phyloP scores from a whole-genome alignment of 2,888 invertebrate genomes.

The Himalopsyche anomala region DNA sequence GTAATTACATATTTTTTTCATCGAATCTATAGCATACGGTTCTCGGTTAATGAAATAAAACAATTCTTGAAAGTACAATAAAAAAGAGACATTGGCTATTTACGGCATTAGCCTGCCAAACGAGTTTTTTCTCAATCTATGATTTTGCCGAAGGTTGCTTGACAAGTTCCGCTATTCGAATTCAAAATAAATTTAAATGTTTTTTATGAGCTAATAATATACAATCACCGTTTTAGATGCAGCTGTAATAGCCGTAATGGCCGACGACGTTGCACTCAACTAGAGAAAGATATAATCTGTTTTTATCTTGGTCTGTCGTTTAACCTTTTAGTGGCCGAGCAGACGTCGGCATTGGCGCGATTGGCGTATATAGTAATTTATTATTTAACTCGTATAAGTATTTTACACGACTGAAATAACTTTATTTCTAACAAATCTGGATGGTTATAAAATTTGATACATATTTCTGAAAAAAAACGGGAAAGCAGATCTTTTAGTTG shows the following conservation, averaged over 20 bases:
- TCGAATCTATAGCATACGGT: background rate
- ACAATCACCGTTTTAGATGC: constrained; percentile 45
- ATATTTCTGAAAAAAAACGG: no score
- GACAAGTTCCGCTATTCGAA: constrained; percentile 47
- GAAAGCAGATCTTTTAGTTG: no score
- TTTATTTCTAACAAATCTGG: no score
- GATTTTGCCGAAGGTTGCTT: constrained; percentile 44
- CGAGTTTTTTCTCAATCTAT: constrained; percentile 33
- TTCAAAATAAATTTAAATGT: constrained; percentile 37
- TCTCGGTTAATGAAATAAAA: constrained; percentile 3
- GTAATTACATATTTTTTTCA: constrained; percentile 8
- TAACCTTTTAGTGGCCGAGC: constrained; percentile 3
- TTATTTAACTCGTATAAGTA: no score
- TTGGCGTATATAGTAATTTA: background rate
- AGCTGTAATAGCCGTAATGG: constrained; percentile 28
- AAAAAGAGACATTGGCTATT: constrained; percentile 36
- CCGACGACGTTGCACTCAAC: constrained; percentile 31
- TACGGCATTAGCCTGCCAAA: constrained; percentile 38
- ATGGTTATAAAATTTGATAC: no score
- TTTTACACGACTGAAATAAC: no score
- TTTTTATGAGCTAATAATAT: constrained; percentile 17
- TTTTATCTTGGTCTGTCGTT: constrained; percentile 16
- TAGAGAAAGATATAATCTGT: constrained; percentile 27
- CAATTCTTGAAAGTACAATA: constrained; percentile 40
- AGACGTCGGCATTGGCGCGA: constrained; percentile 1